Evolutionary conservation across 2,113 vertebrate species (phyloP), one percentile per base, ranked within the genome.

Genomic region (Antechinus stuartii): DNA sequence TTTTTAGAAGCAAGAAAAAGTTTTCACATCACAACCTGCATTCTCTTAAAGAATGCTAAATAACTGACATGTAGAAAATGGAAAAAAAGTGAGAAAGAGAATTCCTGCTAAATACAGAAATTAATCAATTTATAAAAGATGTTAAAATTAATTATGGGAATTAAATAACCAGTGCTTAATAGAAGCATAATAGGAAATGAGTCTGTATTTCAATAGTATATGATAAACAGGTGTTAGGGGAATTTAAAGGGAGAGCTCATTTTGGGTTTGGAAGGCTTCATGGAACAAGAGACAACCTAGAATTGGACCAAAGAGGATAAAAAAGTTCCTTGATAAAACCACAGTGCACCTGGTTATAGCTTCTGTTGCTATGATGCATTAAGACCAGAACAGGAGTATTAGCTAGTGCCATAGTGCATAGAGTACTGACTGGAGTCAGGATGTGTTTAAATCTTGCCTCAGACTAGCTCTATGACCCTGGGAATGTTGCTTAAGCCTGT

Each of bases 1-100:
- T 93, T 95, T 96, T 96, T 91, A 95, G 90, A 93, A 93, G 56
- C 23, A 30, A 5, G 0, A 8, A 2, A 68, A 8, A 8, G 12
- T 26, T 92, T 92, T 97, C 91, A 90, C 23, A 56, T 57, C 52
- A 57, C 16, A 61, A 42, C 10, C 9, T 0, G 11, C 49, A n/a
- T 95, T 61, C 7, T 8, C 19, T 25, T 27, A 47, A 92, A 2
- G 42, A 61, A 54, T 30, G 19, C 22, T 94, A 61, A 76, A 57
- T 49, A 90, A 19, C 84, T 16, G 56, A 49, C 56, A 16, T 89
- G 84, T 0, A 27, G 23, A 26, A 90, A 89, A 61, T 57, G 89
- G 42, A 91, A 94, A 93, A 12, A 50, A 16, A 90, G 57, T 47
- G 53, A 89, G 42, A 92, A 35, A 90, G 91, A 90, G 91, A 94